These are phyloP conservation scores for Lerista edwardsae DNA, from an alignment of 2,797 vertebrate species.

Conservation along the genomic window DNA sequence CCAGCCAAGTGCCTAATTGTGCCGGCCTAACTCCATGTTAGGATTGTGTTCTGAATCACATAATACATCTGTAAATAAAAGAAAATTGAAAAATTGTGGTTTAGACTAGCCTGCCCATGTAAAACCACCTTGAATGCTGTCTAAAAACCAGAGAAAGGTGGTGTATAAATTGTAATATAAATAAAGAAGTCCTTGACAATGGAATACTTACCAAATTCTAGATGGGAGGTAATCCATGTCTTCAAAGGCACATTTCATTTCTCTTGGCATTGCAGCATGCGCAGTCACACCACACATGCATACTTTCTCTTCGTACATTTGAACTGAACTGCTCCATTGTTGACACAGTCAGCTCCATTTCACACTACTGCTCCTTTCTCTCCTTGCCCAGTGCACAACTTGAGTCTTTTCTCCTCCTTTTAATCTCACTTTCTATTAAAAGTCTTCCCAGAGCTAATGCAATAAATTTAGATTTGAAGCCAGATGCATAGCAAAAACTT, in stretches of 20 bases:
- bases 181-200: too few relatives aligned
- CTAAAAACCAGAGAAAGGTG: too few relatives aligned
- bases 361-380: conserved; percentile 21
- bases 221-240: background rate
- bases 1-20: too few relatives aligned
- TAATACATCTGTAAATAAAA: too few relatives aligned
- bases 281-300: background rate
- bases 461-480: conserved; percentile 85
- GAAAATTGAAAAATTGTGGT: too few relatives aligned
- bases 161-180: too few relatives aligned
- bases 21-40: too few relatives aligned
- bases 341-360: background rate
- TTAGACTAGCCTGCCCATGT: too few relatives aligned
- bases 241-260: background rate
- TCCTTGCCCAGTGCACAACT: background rate
- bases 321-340: background rate
- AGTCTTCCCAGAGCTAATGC: conserved; percentile 81
- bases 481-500: conserved; percentile 84
- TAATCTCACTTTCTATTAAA: conserved; percentile 83
- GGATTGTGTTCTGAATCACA: too few relatives aligned
- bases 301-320: background rate
- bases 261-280: background rate
- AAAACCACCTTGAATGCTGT: too few relatives aligned
- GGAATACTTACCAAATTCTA: background rate
- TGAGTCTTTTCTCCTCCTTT: conserved; percentile 62